These are phyloP conservation scores for Nyctibius bracteatus DNA, from an alignment of 2,113 vertebrate species.

Conservation along the genomic window DNA sequence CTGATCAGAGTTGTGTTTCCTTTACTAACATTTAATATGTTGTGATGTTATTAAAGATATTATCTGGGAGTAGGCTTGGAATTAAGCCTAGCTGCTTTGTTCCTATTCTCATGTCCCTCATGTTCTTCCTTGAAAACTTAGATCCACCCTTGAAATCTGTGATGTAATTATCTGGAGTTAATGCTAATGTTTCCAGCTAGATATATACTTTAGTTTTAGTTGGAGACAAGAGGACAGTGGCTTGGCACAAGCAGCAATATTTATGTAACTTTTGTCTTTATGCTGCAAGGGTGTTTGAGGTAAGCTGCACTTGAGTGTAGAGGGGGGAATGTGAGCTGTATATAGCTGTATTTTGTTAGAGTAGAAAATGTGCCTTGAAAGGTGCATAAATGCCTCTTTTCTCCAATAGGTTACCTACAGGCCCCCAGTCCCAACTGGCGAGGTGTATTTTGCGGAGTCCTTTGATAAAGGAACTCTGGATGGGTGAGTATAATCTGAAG, in stretches of 20 bases:
- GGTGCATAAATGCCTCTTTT: neutral
- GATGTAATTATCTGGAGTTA: neutral
- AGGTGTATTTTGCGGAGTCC: slow-evolving; percentile 89
- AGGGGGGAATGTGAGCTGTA: neutral
- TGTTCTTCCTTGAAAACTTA: neutral
- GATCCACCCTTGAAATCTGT: neutral
- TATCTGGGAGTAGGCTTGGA: neutral
- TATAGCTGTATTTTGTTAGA: neutral
- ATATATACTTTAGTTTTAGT: neutral
- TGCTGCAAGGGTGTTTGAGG: neutral
- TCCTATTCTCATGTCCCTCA: neutral
- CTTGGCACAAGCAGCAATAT: neutral
- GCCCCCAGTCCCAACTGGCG: slow-evolving; percentile 90
- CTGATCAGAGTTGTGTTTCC: neutral
- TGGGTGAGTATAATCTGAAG: slow-evolving; percentile 77
- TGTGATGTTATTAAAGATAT: neutral
- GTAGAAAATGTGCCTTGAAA: neutral
- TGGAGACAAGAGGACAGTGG: neutral
- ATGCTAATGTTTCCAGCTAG: neutral
- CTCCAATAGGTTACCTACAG: slow-evolving; percentile 88
- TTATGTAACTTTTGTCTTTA: neutral
- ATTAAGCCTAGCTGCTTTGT: neutral
- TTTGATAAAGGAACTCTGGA: slow-evolving; percentile 93
- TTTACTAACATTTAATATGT: neutral
- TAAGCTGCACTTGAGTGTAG: neutral